A percentile compares a stretch with the other conserved stretches of the same genome.
Conservation (phyloP, 2,797 vertebrate species). For the Falco biarmicus region DNA sequence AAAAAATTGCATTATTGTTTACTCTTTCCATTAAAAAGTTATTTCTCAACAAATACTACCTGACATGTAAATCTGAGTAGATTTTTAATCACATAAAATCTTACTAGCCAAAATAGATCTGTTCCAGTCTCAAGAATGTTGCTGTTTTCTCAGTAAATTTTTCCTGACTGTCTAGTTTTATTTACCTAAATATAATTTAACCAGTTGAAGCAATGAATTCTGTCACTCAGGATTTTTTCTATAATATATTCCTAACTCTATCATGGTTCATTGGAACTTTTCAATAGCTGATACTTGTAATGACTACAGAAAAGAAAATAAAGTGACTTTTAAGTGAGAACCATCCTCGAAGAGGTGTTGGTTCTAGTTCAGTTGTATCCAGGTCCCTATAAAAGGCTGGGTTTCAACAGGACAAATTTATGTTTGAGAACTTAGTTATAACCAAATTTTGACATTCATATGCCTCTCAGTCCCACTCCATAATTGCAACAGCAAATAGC, state of each 20-base stretch:
- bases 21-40: background rate
- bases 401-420: background rate
- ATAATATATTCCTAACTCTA: background rate
- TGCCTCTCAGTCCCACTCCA: background rate
- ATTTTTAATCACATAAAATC: background rate
- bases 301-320: background rate
- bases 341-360: background rate
- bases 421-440: background rate
- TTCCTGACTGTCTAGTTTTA: background rate
- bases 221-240: background rate
- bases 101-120: background rate
- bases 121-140: background rate
- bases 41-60: background rate
- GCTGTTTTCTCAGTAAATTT: background rate
- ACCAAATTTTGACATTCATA: background rate
- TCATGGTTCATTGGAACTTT: background rate
- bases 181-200: constrained; percentile 5
- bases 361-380: background rate
- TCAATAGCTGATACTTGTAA: background rate
- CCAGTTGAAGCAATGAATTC: background rate
- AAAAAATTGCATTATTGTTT: background rate
- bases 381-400: background rate
- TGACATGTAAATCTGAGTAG: background rate
- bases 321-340: background rate
- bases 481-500: background rate